These are phyloP conservation scores for Eilema caniola DNA, from an alignment of 2,888 invertebrate genomes.

Conservation along the genomic window DNA sequence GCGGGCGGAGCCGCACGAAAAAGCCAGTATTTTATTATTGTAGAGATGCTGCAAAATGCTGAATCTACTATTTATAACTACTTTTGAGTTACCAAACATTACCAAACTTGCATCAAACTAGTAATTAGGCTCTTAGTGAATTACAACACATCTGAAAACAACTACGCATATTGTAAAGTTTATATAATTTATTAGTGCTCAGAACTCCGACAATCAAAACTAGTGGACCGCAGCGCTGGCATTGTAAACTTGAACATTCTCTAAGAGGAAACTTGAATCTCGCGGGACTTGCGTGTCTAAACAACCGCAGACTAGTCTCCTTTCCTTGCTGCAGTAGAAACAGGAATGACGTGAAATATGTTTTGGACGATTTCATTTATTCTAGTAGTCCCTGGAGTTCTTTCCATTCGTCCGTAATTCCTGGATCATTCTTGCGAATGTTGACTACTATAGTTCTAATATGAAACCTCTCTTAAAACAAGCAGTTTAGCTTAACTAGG, in stretches of 20 bases:
- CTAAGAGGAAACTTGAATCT: conserved; percentile 31
- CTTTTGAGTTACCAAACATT: not conserved
- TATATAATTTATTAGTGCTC: conserved; percentile 32
- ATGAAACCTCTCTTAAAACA: too few relatives aligned
- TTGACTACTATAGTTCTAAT: too few relatives aligned
- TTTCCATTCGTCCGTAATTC: too few relatives aligned
- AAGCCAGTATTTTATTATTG: too few relatives aligned
- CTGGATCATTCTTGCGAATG: too few relatives aligned
- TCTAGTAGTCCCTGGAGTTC: too few relatives aligned
- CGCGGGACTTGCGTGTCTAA: conserved; percentile 28
- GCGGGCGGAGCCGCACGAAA: too few relatives aligned
- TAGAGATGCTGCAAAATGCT: too few relatives aligned
- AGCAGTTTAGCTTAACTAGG: too few relatives aligned
- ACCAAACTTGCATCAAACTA: not conserved
- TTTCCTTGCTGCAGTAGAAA: not conserved
- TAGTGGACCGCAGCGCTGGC: conserved; percentile 16
- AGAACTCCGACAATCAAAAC: conserved; percentile 19
- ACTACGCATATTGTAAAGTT: conserved; percentile 21
- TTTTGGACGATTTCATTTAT: not conserved
- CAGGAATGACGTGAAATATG: not conserved
- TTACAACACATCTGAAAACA: not conserved
- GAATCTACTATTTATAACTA: not conserved
- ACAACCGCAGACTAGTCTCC: conserved; percentile 22
- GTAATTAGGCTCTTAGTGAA: not conserved
- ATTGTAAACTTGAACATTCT: conserved; percentile 23